Evolutionary conservation across 2,888 invertebrate species (phyloP).

Genomic region (Tachina grossa): DNA sequence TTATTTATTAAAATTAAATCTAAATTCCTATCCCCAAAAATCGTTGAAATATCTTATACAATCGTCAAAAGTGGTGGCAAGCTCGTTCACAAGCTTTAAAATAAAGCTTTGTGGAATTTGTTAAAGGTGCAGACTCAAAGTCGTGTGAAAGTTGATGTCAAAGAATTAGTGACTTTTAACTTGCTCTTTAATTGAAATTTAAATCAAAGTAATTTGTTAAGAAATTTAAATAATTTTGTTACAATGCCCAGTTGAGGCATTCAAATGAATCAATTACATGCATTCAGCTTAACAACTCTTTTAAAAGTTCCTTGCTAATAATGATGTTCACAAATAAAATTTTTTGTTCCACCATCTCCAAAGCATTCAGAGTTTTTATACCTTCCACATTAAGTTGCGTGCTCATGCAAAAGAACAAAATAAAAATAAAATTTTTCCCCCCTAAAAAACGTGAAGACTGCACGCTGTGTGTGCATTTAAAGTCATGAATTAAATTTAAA

Average conservation of each 20-base stretch:
- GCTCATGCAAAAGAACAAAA: not conserved
- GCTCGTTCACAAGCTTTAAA: not conserved
- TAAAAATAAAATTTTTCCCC: not conserved
- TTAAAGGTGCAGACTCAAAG: not conserved
- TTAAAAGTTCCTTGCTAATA: constrained; percentile 5
- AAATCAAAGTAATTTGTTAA: not conserved
- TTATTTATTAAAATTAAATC: too few species aligned
- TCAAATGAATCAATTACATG: not conserved
- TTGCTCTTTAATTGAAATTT: not conserved
- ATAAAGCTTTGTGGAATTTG: constrained; percentile 32
- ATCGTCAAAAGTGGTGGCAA: not conserved
- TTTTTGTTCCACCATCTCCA: not conserved
- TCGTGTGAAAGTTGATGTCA: not conserved
- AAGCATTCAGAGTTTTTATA: not conserved
- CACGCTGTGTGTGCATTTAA: constrained; percentile 54
- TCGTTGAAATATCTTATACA: too few species aligned
- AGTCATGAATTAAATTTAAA: constrained; percentile 76
- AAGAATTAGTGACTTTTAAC: not conserved
- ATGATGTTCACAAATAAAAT: constrained; percentile 2
- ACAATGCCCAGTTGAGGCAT: not conserved
- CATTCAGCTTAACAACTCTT: not conserved
- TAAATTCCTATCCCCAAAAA: not conserved
- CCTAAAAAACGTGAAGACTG: constrained; percentile 45
- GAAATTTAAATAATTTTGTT: constrained; percentile 1
- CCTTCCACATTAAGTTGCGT: not conserved